Percentiles rank a stretch among this genome's conserved stretches.
Conservation (phyloP, 2,888 invertebrate species). For the Drosophila anomalata region DNA sequence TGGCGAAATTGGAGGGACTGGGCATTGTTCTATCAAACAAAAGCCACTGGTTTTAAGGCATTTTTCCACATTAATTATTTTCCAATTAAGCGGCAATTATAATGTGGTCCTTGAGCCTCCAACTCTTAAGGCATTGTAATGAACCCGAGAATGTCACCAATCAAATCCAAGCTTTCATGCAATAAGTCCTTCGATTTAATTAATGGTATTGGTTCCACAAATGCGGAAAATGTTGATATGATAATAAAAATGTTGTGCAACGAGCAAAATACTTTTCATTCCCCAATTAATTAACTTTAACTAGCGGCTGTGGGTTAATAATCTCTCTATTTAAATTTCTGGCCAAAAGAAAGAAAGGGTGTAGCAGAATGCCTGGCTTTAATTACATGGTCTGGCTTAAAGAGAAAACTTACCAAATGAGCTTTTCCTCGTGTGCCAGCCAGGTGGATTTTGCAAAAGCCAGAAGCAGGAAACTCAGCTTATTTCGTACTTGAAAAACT, state of each 20-base stretch:
- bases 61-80: slow-evolving; percentile 74
- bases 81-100: slow-evolving; percentile 72
- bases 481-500: slow-evolving; percentile 41
- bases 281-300: slow-evolving; percentile 27
- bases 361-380: slow-evolving; percentile 45
- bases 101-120: slow-evolving; percentile 40
- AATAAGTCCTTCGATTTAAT: slow-evolving; percentile 25
- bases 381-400: slow-evolving; percentile 60
- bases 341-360: slow-evolving; percentile 32
- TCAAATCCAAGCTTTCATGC: slow-evolving; percentile 24
- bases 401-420: slow-evolving; percentile 47
- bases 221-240: slow-evolving; percentile 5
- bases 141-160: slow-evolving; percentile 9
- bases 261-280: slow-evolving; percentile 24
- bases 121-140: slow-evolving; percentile 10
- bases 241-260: slow-evolving; percentile 13
- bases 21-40: slow-evolving; percentile 36
- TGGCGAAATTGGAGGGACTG: neutral
- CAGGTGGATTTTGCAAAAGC: slow-evolving; percentile 13
- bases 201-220: slow-evolving; percentile 16
- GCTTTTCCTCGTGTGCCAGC: slow-evolving; percentile 13
- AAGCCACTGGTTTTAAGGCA: slow-evolving; percentile 42
- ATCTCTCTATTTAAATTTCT: slow-evolving; percentile 10
- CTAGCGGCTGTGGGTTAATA: slow-evolving; percentile 15
- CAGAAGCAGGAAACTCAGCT: slow-evolving; percentile 16